Evolutionary conservation across 2,797 vertebrate genomes (phyloP).

Genomic region (Falco cherrug): DNA sequence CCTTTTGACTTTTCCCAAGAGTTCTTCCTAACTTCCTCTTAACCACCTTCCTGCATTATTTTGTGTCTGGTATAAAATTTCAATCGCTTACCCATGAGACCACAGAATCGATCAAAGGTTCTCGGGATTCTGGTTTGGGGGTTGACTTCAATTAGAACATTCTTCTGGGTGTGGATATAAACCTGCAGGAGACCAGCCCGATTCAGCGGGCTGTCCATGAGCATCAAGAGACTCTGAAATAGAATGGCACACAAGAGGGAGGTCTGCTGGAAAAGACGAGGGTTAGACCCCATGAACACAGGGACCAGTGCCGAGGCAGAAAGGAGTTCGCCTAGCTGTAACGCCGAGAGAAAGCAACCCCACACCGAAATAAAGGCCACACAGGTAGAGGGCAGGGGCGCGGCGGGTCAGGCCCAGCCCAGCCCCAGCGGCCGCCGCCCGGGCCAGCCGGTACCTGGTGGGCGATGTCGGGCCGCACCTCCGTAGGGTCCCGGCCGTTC

Average conservation of each 20-base stretch:
- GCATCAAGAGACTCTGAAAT: slow-evolving; percentile 88
- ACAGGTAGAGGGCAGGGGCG: no score
- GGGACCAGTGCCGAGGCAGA: fast-evolving
- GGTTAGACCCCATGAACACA: fast-evolving
- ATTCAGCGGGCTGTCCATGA: slow-evolving; percentile 97
- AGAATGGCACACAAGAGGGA: fast-evolving
- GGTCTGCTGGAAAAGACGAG: no score
- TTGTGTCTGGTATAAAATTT: fast-evolving
- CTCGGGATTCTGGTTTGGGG: slow-evolving; percentile 96
- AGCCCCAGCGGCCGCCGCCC: no score
- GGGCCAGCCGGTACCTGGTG: slow-evolving; percentile 84
- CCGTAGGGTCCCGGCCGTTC: slow-evolving; percentile 88
- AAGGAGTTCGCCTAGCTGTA: background rate
- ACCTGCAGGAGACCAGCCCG: slow-evolving; percentile 94
- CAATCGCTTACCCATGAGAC: slow-evolving; percentile 90
- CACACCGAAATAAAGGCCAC: fast-evolving
- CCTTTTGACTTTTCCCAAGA: background rate
- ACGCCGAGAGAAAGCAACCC: fast-evolving
- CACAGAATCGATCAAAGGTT: slow-evolving; percentile 94
- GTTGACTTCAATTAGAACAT: slow-evolving; percentile 94
- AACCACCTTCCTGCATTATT: background rate
- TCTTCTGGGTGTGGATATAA: slow-evolving; percentile 94
- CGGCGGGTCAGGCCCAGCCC: no score
- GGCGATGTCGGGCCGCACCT: slow-evolving; percentile 91
- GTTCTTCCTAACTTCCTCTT: no score